Base-by-base conservation (phyloP, 2,113 vertebrate genomes). In the Platysternon megacephalum region DNA sequence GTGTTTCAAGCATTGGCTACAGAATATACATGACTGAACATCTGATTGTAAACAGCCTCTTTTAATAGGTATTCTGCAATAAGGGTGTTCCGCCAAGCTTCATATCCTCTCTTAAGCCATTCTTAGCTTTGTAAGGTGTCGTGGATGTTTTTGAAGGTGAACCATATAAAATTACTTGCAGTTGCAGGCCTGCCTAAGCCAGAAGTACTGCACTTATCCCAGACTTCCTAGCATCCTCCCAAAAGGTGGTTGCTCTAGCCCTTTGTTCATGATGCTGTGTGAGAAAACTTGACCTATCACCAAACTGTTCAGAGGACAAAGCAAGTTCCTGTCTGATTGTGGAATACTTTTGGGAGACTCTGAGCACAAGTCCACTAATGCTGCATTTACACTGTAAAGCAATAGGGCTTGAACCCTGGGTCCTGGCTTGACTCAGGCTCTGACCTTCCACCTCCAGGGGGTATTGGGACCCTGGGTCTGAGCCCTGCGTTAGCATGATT, bases 81-180 rank as follows among this genome's bases (percentile, higher is more conserved):
- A 28, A 78, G 21, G 72, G 11, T 42, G 16, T 12, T 76, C 72
- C 6, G 4, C 24, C n/a, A n/a, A 21, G 19, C n/a, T 72, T 72
- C 65, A 28, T 14, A 24, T 28, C 42, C 24, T 13, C 39, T 46
- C 13, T 78, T 24, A 78, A 28, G 24, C 12, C 12, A 42, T 8
- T 46, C 13, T 46, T 78, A 29, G 74, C 12, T 78, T 42, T 78
- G 74, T 46, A 26, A 35, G 8, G 9, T 9, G 0, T 24, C 26
- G 16, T 53, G 49, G 11, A 35, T 49, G 39, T 58, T 87, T 28
- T 46, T 78, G 32, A 86, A 82, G 42, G 28, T 4, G 56, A 68
- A 4, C 0, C 0, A 3, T 10, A 3, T 11, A 28, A n/a, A 24
- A 28, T 14, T 42, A 46, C 5, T 39, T 8, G 14, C 6, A 61